phyloP scores from a whole-genome alignment of 2,888 invertebrate genomes.

The Mimumesa dahlbomi region DNA sequence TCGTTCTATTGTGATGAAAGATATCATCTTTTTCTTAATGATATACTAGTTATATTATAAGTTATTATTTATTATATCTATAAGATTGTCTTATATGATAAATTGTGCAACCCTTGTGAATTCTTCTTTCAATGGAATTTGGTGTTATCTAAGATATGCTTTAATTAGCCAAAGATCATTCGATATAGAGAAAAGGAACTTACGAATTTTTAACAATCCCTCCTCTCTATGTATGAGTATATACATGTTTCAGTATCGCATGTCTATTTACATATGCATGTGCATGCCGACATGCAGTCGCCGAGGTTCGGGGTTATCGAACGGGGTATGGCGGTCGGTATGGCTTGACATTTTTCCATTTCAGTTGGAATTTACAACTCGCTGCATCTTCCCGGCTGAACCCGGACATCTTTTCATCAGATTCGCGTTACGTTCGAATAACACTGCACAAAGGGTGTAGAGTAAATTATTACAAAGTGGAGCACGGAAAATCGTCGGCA shows the following conservation, averaged over 20 bases:
- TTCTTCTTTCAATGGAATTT: too few species aligned
- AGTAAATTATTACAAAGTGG: constrained; percentile 26
- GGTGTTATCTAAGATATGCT: background rate
- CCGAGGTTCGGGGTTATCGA: constrained; percentile 61
- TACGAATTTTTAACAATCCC: constrained; percentile 47
- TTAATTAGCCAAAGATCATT: background rate
- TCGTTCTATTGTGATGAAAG: too few species aligned
- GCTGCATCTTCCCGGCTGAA: constrained; percentile 43
- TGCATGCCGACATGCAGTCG: constrained; percentile 59
- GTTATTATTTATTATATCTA: too few species aligned
- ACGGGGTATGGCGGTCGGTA: constrained; percentile 31
- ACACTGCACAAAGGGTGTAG: background rate
- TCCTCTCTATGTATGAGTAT: constrained; percentile 25
- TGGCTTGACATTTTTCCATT: constrained; percentile 64
- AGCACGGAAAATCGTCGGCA: background rate
- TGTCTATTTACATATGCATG: constrained; percentile 63
- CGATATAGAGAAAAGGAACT: constrained; percentile 2
- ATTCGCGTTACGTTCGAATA: constrained; percentile 15
- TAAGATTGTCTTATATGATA: too few species aligned
- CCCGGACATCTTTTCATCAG: constrained; percentile 48
- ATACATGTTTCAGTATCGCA: constrained; percentile 30
- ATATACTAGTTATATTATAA: too few species aligned
- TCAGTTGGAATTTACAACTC: constrained; percentile 52
- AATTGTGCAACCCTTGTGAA: too few species aligned
- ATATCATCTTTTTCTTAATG: too few species aligned